These are phyloP conservation scores for Arothron firmamentum DNA, from an alignment of 2,113 vertebrate species.

Conservation along the genomic window DNA sequence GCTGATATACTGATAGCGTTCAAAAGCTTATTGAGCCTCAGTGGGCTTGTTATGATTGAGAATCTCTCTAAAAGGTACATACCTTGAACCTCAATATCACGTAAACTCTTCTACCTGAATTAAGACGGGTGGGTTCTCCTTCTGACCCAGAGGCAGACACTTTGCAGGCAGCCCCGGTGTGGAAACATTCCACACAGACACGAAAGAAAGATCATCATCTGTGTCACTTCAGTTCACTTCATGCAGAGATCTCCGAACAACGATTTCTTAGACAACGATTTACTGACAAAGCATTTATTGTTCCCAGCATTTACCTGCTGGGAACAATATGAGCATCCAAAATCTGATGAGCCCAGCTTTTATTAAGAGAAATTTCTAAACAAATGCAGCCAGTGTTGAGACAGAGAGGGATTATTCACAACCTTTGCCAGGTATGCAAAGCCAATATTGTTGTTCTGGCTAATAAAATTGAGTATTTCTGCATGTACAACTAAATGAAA, in stretches of 20 bases:
- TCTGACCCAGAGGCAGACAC: conserved; percentile 31
- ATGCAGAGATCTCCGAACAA: background rate
- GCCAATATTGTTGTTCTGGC: conserved; percentile 51
- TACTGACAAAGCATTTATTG: no score
- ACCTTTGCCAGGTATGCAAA: conserved; percentile 39
- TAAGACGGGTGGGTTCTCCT: conserved; percentile 24
- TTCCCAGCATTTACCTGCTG: no score
- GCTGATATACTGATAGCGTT: background rate
- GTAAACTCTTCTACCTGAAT: conserved; percentile 1
- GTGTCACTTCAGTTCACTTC: background rate
- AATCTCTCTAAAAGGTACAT: background rate
- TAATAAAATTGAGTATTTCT: conserved; percentile 44
- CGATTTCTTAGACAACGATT: background rate
- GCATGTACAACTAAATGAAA: conserved; percentile 44
- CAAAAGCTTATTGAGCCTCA: conserved; percentile 4
- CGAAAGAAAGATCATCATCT: conserved; percentile 55
- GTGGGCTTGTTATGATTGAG: background rate
- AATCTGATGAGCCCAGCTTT: no score
- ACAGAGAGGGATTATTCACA: conserved; percentile 19
- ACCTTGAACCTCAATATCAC: conserved; percentile 1
- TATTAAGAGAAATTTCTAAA: background rate
- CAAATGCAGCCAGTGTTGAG: conserved; percentile 19
- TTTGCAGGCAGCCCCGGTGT: conserved; percentile 55
- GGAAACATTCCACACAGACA: conserved; percentile 55
- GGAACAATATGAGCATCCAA: no score